Percentiles rank a stretch among this genome's conserved stretches.
phyloP scores from a whole-genome alignment of 2,888 invertebrate genomes.

The Hydroisotoma schaefferi region DNA sequence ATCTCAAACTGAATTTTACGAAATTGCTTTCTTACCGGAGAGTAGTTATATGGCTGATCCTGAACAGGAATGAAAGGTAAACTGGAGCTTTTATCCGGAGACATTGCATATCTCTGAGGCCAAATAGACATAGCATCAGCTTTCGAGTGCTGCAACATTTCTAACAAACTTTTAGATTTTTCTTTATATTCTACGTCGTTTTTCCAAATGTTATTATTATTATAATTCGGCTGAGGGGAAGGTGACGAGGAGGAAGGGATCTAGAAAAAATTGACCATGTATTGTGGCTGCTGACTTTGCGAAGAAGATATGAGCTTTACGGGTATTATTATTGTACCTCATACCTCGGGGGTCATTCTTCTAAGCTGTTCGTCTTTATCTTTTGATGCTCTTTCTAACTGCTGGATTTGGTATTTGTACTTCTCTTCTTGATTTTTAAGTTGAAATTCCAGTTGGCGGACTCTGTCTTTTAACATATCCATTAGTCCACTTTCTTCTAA shows the following conservation, averaged over 20 bases:
- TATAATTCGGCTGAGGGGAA: background rate
- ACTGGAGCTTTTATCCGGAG: slow-evolving; percentile 37
- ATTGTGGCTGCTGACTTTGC: background rate
- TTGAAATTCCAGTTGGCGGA: slow-evolving; percentile 52
- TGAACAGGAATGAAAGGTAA: slow-evolving; percentile 39
- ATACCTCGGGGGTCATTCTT: background rate
- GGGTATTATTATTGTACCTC: background rate
- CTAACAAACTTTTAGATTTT: slow-evolving; percentile 36
- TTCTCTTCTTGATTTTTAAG: slow-evolving; percentile 40
- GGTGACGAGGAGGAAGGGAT: background rate
- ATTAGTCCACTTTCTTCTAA: slow-evolving; percentile 40
- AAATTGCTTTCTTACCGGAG: background rate
- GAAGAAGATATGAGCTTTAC: background rate
- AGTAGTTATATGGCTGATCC: slow-evolving; percentile 17
- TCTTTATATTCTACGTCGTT: slow-evolving; percentile 12
- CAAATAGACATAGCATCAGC: slow-evolving; percentile 27
- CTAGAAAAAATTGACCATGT: background rate
- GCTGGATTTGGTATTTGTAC: slow-evolving; percentile 24
- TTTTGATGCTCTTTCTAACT: slow-evolving; percentile 6
- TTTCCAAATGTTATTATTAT: slow-evolving; percentile 10
- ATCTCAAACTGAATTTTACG: no score
- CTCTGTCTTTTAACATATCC: slow-evolving; percentile 32
- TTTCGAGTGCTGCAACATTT: slow-evolving; percentile 34
- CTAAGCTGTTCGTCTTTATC: slow-evolving; percentile 3
- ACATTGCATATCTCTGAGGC: slow-evolving; percentile 32